Percentiles rank a stretch among this genome's conserved stretches.
These are phyloP conservation scores for Timema cristinae DNA, from an alignment of 2,888 invertebrate genomes.

Conservation along the genomic window DNA sequence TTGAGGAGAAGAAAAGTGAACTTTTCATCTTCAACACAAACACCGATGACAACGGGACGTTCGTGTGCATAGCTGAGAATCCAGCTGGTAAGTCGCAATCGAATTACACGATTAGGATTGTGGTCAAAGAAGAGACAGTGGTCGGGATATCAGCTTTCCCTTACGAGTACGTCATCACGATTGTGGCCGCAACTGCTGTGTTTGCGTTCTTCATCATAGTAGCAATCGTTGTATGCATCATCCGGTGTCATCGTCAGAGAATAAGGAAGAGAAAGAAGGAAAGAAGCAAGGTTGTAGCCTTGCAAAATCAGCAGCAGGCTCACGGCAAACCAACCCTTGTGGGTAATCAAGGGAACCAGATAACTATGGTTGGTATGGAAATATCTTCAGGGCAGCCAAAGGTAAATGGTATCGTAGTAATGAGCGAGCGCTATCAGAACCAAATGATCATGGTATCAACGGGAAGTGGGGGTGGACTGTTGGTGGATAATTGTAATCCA, in stretches of 20 bases:
- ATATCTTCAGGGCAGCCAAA: slow-evolving; percentile 38
- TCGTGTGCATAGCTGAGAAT: slow-evolving; percentile 81
- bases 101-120: slow-evolving; percentile 75
- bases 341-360: slow-evolving; percentile 46
- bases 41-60: slow-evolving; percentile 78
- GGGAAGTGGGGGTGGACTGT: slow-evolving; percentile 23
- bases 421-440: slow-evolving; percentile 52
- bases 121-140: slow-evolving; percentile 68
- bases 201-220: slow-evolving; percentile 62
- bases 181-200: slow-evolving; percentile 61
- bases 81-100: slow-evolving; percentile 73
- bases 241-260: slow-evolving; percentile 35
- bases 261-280: slow-evolving; percentile 42
- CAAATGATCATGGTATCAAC: slow-evolving; percentile 48
- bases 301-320: slow-evolving; percentile 49
- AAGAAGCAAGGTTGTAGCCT: slow-evolving; percentile 47
- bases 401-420: slow-evolving; percentile 51
- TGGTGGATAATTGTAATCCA: slow-evolving; percentile 15
- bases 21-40: slow-evolving; percentile 73
- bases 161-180: slow-evolving; percentile 65
- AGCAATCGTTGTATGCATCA: slow-evolving; percentile 53
- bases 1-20: slow-evolving; percentile 71
- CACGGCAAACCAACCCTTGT: slow-evolving; percentile 38
- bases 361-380: slow-evolving; percentile 39
- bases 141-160: slow-evolving; percentile 65